These are phyloP conservation scores for Onthophagus sagittarius DNA, from an alignment of 2,888 invertebrate genomes.

Conservation along the genomic window DNA sequence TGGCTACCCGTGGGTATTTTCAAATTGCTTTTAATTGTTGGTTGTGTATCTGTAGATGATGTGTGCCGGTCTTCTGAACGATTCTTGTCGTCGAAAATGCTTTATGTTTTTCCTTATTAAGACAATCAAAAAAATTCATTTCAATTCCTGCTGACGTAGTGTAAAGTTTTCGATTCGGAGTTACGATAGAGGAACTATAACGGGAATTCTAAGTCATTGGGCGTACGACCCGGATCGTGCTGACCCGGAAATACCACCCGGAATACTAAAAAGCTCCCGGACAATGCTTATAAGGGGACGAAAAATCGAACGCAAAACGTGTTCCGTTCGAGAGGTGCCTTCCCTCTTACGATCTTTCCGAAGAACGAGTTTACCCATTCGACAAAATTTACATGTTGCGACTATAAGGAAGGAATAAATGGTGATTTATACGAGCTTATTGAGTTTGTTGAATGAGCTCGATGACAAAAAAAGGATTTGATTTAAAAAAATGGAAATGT, in stretches of 20 bases:
- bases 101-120: neutral
- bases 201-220: neutral
- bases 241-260: conserved; percentile 36
- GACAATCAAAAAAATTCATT: no score
- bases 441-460: neutral
- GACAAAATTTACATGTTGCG: conserved; percentile 2
- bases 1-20: neutral
- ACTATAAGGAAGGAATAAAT: conserved; percentile 11
- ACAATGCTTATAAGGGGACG: conserved; percentile 2
- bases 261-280: conserved; percentile 33
- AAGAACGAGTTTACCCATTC: neutral
- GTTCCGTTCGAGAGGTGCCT: conserved; percentile 11
- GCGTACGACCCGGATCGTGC: conserved; percentile 29
- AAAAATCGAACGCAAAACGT: neutral
- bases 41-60: conserved; percentile 4
- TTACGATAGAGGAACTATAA: no score
- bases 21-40: neutral
- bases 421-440: neutral
- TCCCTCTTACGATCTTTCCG: neutral
- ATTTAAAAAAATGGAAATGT: neutral
- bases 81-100: neutral
- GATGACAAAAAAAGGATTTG: neutral
- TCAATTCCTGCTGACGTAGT: no score
- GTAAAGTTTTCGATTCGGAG: no score
- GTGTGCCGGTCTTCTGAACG: conserved; percentile 7